These are phyloP conservation scores for Chrysina gloriosa DNA, from an alignment of 2,888 invertebrate genomes.

Conservation along the genomic window DNA sequence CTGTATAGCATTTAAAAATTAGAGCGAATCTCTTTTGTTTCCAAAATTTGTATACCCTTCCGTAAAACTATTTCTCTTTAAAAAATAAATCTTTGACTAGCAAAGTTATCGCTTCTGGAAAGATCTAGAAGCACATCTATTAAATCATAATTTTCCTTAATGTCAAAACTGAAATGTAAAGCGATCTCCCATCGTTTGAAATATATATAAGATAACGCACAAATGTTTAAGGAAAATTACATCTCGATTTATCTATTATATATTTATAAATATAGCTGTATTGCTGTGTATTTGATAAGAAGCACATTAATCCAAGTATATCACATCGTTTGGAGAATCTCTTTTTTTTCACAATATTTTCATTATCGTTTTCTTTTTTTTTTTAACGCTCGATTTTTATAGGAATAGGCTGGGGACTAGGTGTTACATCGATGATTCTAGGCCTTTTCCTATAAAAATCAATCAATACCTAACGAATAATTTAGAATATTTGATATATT, in stretches of 20 bases:
- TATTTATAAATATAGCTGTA: background rate
- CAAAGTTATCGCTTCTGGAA: background rate
- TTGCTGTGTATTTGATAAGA: slow-evolving; percentile 1
- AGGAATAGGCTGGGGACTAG: background rate
- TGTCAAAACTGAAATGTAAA: background rate
- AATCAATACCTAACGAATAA: background rate
- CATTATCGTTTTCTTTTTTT: background rate
- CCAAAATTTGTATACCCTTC: background rate
- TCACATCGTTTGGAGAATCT: background rate
- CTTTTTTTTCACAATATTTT: background rate
- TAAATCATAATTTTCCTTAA: background rate
- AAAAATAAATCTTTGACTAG: background rate
- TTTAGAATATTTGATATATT: too few relatives aligned
- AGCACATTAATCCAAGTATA: background rate
- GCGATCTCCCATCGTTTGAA: background rate
- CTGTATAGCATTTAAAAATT: too few relatives aligned
- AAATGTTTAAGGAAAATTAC: too few relatives aligned
- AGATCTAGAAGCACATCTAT: background rate
- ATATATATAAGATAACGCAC: background rate
- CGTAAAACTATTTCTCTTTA: background rate
- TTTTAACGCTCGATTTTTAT: background rate
- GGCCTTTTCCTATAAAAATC: background rate
- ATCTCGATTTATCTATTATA: background rate
- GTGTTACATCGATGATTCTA: background rate
- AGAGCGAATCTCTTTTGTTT: background rate